These are phyloP conservation scores for Chrysochloris asiatica DNA, from an alignment of 2,113 vertebrate species.

Conservation along the genomic window DNA sequence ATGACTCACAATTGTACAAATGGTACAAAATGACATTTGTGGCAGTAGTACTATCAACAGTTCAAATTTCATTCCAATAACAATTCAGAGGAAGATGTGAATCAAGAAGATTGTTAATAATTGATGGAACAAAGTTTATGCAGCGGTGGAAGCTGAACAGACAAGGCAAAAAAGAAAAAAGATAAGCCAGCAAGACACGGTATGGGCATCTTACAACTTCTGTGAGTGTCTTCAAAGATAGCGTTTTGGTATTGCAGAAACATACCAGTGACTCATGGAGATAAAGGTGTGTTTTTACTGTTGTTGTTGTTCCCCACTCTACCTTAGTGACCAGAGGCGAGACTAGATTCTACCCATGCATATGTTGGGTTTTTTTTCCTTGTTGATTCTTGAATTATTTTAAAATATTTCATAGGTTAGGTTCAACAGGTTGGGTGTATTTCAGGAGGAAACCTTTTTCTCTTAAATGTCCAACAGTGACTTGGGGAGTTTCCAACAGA, in stretches of 20 bases:
- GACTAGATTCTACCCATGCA: too few relatives aligned
- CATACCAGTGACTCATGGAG: too few relatives aligned
- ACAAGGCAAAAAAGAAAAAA: too few relatives aligned
- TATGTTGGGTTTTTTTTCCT: too few relatives aligned
- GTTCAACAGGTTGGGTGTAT: not conserved
- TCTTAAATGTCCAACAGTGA: not conserved
- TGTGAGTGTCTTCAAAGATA: too few relatives aligned
- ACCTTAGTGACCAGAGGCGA: too few relatives aligned
- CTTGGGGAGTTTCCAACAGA: slow-evolving; percentile 2
- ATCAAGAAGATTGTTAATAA: not conserved
- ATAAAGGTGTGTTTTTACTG: too few relatives aligned
- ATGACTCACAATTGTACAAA: not conserved
- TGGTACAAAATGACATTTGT: not conserved
- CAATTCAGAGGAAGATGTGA: not conserved
- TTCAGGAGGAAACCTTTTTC: slow-evolving; percentile 36
- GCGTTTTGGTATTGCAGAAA: too few relatives aligned
- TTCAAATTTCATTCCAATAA: not conserved
- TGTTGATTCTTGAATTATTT: slow-evolving; percentile 28
- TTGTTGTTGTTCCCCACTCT: too few relatives aligned
- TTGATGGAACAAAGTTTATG: not conserved
- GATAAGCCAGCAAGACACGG: too few relatives aligned
- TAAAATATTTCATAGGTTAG: slow-evolving; percentile 21
- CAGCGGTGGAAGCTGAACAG: not conserved
- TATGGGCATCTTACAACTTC: too few relatives aligned
- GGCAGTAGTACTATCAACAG: not conserved